Base-by-base conservation (phyloP, 2,797 vertebrate species). In the Siniperca scherzeri region DNA sequence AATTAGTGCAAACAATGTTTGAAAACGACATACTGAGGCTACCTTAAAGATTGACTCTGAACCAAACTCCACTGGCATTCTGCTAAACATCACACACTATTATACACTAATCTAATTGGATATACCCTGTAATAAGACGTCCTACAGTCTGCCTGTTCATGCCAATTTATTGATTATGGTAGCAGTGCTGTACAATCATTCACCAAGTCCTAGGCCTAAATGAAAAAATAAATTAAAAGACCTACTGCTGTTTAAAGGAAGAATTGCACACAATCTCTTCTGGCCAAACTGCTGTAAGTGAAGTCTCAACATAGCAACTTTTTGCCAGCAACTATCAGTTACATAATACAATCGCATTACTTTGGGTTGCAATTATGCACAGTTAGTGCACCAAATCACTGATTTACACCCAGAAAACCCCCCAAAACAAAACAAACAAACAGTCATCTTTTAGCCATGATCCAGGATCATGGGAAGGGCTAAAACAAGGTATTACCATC, bases 1-100 rank as follows among this genome's bases (percentile, higher is more conserved):
- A 83, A 82, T 79, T 12, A 22, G 14, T 10, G 16, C 42, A 76
- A 81, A 62, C 68, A 61, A 8, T 16, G 21, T 25, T 9, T 50
- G 21, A 42, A 42, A 65, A 46, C 36, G 52, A 70, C 50, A 40
- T 57, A 40, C 70, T 16, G 38, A 30, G 17, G 46, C 14, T 7
- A 46, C 21, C 25, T 38, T 65, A n/a, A 12, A 50, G 11, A 46
- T 13, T 1, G 7, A 36, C 44, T 61, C 40, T 30, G 6, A 30
- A 52, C 1, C 12, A 59, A 44, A 27, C 52, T 2, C 0, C 14
- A 13, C 14, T 33, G 48, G 27, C 11, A 0, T 22, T 40, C 3
- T 48, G 36, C 16, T 60, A 44, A 60, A 70, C 36, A 60, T 68
- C 62, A 59, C 36, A 38, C 25, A 38, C 2, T 2, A n/a, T n/a